Evolutionary conservation across 2,797 vertebrate species (phyloP), one percentile per base, ranked within the genome.

Genomic region (Coccyzus lansbergi): DNA sequence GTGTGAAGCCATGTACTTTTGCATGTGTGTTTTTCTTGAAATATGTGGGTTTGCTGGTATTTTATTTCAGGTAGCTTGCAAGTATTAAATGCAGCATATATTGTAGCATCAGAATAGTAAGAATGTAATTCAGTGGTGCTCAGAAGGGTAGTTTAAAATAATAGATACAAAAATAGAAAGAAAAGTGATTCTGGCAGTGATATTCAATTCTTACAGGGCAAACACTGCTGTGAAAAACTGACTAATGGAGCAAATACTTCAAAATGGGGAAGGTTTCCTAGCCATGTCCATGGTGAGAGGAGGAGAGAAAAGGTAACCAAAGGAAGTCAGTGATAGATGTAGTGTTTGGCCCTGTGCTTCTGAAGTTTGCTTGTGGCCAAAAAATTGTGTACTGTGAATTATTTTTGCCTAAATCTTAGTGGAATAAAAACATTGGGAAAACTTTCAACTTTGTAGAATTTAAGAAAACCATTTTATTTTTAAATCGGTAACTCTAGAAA

Each of bases 211-310:
- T 10, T 40, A 5, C 60, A 65, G 21, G 15, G 15, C 13, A 65
- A 70, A 53, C 38, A 12, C 4, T 74, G 10, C 38, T 34, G 38
- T 48, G 24, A 40, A 74, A 78, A 84, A 34, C 21, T 55, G 15
- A 33, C 6, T 24, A 19, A 21, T 10, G 25, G 56, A 71, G 5
- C 21, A 70, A 79, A 53, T 5, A 15, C 11, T 69, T 77, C 56
- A 13, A 15, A 68, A 48, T 16, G 17, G 9, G 49, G 28, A 42
- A 62, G 8, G 2, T 15, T 83, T 76, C 24, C 31, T 25, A 14
- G 2, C 4, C 2, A 2, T 24, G 4, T 26, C 1, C 1, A 1
- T 17, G 6, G 25, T 20, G 49, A 16, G n/a, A 3, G 9, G 29
- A 74, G 38, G 16, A 58, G 19, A 63, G 20, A 42, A 13, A 33